Evolutionary conservation across 2,888 invertebrate genomes (phyloP), one percentile per base, ranked within the genome.

Genomic region (Morpho achilles): DNA sequence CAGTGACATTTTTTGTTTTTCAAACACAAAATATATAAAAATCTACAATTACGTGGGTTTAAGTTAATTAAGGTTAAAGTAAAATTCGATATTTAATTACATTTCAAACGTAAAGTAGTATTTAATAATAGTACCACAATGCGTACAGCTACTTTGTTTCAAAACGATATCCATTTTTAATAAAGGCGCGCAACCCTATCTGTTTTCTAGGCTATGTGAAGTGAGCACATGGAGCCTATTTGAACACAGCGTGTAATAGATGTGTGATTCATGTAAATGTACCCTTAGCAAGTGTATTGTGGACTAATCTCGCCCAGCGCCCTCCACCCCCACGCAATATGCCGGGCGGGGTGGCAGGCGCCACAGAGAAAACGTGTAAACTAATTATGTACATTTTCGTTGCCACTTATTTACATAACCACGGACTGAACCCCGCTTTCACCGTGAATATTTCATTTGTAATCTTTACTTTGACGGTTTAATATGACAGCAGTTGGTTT

Each of bases 331-430:
- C 59, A 60, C 67, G 77, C 85, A 84, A 85, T 84, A 85, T 85
- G 85, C 79, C 79, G 74, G 76, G 69, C 49, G 72, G 75, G 79
- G 75, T 68, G 78, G 79, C 67, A 73, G 78, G 77, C 74, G 76
- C 75, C 70, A 67, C 71, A 70, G 80, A 84, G 88, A 87, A 88
- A 89, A 89, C 86, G 88, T 89, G 89, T 89, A 89, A 90, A 90
- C 89, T 89, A 89, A 90, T 89, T 89, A 89, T 89, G 86, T 89
- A 90, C 86, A 85, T 89, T 89, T 89, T 88, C 87, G 89, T 89
- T 84, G 87, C 84, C 84, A 88, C 86, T 89, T 90, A 89, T 90
- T 89, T 90, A 89, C 89, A 89, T 89, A 90, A 89, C 84, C 87
- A 83, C 86, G 80, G 82, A 74, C 83, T 82, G 82, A 84, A 75